Evolutionary conservation across 2,888 invertebrate species (phyloP).

Genomic region (Calameuta filiformis): DNA sequence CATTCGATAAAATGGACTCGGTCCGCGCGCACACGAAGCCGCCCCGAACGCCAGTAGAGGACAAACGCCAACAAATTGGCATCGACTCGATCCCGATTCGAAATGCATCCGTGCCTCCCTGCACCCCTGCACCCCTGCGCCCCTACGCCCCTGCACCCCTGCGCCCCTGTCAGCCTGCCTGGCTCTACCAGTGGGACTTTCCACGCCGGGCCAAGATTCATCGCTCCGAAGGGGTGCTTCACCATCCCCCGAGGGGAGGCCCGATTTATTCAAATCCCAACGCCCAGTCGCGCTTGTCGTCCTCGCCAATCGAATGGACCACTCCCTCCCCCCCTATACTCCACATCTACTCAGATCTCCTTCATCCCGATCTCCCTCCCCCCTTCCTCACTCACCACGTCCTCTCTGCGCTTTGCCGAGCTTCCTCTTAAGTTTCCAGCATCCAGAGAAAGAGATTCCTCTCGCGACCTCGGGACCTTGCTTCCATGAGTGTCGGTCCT

Average conservation of each 20-base stretch:
- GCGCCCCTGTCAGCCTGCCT: background rate
- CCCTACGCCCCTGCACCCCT: too few relatives aligned
- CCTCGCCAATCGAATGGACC: background rate
- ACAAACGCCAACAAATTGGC: conserved; percentile 46
- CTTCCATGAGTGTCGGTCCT: background rate
- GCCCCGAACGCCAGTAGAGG: conserved; percentile 16
- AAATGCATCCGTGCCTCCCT: background rate
- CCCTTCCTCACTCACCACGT: background rate
- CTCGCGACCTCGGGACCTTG: background rate
- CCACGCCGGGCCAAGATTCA: background rate
- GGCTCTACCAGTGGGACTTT: background rate
- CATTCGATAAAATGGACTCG: conserved; percentile 60
- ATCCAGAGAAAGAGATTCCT: background rate
- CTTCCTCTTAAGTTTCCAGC: background rate
- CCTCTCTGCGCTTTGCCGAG: background rate
- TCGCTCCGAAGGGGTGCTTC: background rate
- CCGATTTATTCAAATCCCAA: background rate
- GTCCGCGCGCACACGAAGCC: conserved; percentile 30
- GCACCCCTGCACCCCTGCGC: background rate
- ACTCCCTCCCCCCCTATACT: background rate
- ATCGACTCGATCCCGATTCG: conserved; percentile 15
- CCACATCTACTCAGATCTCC: background rate
- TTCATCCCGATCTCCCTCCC: background rate
- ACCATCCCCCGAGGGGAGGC: background rate
- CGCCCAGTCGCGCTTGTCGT: background rate